Evolutionary conservation across 2,113 vertebrate species (phyloP).

Genomic region (Pantherophis guttatus): DNA sequence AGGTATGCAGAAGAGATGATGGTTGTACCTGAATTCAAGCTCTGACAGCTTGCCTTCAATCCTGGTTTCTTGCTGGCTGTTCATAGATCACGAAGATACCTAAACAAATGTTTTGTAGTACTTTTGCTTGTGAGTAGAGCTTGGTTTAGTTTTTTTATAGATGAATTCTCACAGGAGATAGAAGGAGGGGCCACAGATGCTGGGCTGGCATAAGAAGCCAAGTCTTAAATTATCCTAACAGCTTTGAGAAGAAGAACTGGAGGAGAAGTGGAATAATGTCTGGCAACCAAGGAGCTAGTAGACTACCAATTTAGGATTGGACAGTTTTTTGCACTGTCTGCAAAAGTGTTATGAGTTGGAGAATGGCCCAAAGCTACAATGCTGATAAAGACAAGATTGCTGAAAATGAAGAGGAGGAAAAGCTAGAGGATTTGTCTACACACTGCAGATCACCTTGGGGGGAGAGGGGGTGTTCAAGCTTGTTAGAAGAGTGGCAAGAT

Average conservation of each 20-base stretch:
- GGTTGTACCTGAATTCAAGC: fast-evolving
- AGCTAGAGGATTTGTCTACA: background rate
- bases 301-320: background rate
- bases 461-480: background rate
- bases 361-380: background rate
- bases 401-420: background rate
- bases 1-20: fast-evolving
- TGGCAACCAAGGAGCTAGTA: background rate
- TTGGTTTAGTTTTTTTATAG: background rate
- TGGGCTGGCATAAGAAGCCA: background rate
- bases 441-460: background rate
- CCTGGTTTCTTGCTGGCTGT: background rate
- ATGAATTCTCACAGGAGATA: background rate
- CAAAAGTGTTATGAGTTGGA: background rate
- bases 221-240: background rate
- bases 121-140: background rate
- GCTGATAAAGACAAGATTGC: background rate
- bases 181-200: background rate
- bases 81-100: background rate
- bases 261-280: background rate
- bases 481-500: background rate
- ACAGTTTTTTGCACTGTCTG: background rate
- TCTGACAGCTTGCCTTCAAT: background rate
- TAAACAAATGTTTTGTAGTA: background rate
- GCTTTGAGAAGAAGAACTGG: background rate